Base-by-base conservation (phyloP, 2,888 invertebrate genomes). In the Volucella zonaria region DNA sequence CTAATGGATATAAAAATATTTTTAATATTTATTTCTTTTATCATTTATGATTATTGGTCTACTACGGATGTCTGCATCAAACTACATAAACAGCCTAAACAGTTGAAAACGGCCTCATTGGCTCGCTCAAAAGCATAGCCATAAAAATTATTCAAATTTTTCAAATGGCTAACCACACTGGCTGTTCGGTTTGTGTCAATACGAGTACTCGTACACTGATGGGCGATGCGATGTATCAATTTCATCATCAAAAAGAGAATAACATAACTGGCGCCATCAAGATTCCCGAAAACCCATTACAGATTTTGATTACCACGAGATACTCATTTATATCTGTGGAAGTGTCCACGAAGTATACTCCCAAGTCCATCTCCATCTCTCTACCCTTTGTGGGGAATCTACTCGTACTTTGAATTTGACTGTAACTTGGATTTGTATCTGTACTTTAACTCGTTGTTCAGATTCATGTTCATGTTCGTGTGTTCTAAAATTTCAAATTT, bases 91-190 rank as follows among this genome's bases (percentile, higher is more conserved):
- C 10, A 2, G 23, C 42, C 42, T 51, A 31, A 31, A 31, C 31
- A 31, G 6, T 6, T 6, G 31, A 31, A 31, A 31, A 31, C 31
- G 31, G 31, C 31, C 31, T 31, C 31, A 31, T 31, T 31, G 31
- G 8, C 8, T 15, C 9, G 12, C 6, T 18, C 66, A 18, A 52
- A 40, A 18, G 42, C n/a, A 10, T 23, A n/a, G 23, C 40, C 56
- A 80, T 80, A 80, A 83, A 80, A 83, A 83, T 80, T 83, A 80
- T 79, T 83, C 38, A 83, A 83, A 83, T 83, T 70, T 42, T 56
- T 31, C 38, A 79, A 81, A 70, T 70, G 61, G 67, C 61, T 51
- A 61, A 67, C 73, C 18, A 68, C 77, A 82, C 31, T 31, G 31
- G 31, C 73, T 71, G 38, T 75, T 47, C 1, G 56, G 11, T 64